Evolutionary conservation across 1,140 invertebrate genomes (phyloP).

Genomic region (Drosophila chauvacae): DNA sequence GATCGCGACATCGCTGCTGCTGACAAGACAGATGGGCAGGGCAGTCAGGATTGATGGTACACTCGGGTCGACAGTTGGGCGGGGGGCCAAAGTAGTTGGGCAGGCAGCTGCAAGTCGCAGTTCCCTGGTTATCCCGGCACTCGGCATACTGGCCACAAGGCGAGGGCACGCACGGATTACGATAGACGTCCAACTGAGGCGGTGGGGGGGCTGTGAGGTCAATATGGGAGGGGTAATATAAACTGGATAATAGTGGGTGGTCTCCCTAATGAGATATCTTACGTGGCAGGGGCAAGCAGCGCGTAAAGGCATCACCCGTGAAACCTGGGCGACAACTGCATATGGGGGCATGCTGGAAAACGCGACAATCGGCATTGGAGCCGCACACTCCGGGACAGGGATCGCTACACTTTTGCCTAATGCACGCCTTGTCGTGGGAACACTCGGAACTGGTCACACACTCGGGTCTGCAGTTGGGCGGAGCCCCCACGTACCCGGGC

Average conservation of each 20-base stretch:
- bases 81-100: slow-evolving; percentile 90
- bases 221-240: background rate
- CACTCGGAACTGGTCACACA: slow-evolving; percentile 92
- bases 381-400: slow-evolving; percentile 93
- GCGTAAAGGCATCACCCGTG: slow-evolving; percentile 89
- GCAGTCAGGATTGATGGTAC: slow-evolving; percentile 90
- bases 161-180: slow-evolving; percentile 89
- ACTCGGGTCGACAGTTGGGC: slow-evolving; percentile 91
- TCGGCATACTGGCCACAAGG: slow-evolving; percentile 89
- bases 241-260: too few species aligned
- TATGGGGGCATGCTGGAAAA: slow-evolving; percentile 90
- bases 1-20: slow-evolving; percentile 91
- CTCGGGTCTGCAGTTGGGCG: slow-evolving; percentile 90
- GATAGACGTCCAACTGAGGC: slow-evolving; percentile 86
- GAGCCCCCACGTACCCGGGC: slow-evolving; percentile 89
- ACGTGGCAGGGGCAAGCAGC: slow-evolving; percentile 85
- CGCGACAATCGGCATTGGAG: slow-evolving; percentile 90
- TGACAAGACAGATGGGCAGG: slow-evolving; percentile 89
- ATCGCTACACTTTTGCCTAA: slow-evolving; percentile 93
- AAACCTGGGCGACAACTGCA: slow-evolving; percentile 90
- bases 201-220: slow-evolving; percentile 82
- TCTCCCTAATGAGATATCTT: slow-evolving; percentile 84
- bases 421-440: slow-evolving; percentile 89
- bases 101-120: slow-evolving; percentile 90
- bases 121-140: slow-evolving; percentile 86